A percentile compares a stretch with the other conserved stretches of the same genome.
These are phyloP conservation scores for Emys orbicularis DNA, from an alignment of 2,797 vertebrate genomes.

Conservation along the genomic window DNA sequence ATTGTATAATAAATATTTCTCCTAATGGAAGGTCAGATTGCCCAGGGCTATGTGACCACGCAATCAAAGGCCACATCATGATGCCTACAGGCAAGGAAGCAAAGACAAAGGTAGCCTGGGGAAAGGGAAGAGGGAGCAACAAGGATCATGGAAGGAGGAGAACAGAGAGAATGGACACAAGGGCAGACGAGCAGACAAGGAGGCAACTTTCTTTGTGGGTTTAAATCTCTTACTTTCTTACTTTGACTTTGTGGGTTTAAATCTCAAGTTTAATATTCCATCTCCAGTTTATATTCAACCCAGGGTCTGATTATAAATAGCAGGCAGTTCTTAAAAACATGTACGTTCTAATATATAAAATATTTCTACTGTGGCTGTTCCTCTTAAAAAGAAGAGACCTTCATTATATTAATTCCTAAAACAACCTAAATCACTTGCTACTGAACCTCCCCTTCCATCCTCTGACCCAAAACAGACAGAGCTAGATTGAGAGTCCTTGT, in stretches of 20 bases:
- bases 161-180: background rate
- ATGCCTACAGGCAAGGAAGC: background rate
- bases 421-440: background rate
- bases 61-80: background rate
- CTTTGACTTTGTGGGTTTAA: background rate
- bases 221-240: background rate
- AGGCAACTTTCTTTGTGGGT: background rate
- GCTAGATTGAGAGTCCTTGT: background rate
- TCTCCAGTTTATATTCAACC: background rate
- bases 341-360: background rate
- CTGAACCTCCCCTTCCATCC: background rate
- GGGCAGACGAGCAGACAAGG: background rate
- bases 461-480: background rate
- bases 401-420: too few species aligned
- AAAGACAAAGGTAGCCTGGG: background rate
- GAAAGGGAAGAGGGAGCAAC: background rate
- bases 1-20: fast-evolving
- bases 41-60: background rate
- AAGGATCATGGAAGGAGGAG: background rate
- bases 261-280: background rate
- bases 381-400: background rate
- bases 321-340: background rate
- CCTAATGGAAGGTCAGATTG: fast-evolving
- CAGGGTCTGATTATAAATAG: background rate
- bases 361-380: background rate